These are phyloP conservation scores for Gasteruption jaculator DNA, from an alignment of 2,888 invertebrate species.

Conservation along the genomic window DNA sequence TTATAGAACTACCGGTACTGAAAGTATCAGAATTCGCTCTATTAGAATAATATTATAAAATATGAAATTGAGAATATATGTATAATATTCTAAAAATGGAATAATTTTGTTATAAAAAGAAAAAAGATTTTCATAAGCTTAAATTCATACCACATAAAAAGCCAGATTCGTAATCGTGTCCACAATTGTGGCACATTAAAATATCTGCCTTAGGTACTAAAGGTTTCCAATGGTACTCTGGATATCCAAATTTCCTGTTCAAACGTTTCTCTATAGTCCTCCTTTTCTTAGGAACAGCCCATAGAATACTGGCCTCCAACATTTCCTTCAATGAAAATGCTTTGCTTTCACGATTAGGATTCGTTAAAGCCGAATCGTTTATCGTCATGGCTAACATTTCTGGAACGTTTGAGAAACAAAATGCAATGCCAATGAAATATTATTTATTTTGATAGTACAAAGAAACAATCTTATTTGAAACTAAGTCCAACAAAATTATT, in stretches of 20 bases:
- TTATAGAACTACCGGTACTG: no score
- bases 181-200: constrained; percentile 75
- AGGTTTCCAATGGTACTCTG: constrained; percentile 66
- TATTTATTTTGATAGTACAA: no score
- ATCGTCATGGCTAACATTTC: no score
- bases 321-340: constrained; percentile 62
- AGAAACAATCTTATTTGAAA: no score
- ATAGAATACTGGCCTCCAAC: constrained; percentile 70
- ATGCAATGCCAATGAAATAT: no score
- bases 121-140: constrained; percentile 3
- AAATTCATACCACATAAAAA: constrained; percentile 72
- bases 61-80: not conserved
- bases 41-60: not conserved
- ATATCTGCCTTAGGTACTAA: constrained; percentile 70
- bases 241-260: constrained; percentile 69
- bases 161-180: constrained; percentile 75
- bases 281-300: constrained; percentile 78
- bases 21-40: constrained; percentile 3
- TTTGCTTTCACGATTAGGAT: no score
- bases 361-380: no score
- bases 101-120: constrained; percentile 3
- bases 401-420: no score
- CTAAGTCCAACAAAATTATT: no score
- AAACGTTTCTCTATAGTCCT: constrained; percentile 71
- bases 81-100: constrained; percentile 4